A percentile compares a stretch with the other conserved stretches of the same genome.
Evolutionary conservation across 2,113 vertebrate species (phyloP).

Genomic region (Pelusios castaneus): DNA sequence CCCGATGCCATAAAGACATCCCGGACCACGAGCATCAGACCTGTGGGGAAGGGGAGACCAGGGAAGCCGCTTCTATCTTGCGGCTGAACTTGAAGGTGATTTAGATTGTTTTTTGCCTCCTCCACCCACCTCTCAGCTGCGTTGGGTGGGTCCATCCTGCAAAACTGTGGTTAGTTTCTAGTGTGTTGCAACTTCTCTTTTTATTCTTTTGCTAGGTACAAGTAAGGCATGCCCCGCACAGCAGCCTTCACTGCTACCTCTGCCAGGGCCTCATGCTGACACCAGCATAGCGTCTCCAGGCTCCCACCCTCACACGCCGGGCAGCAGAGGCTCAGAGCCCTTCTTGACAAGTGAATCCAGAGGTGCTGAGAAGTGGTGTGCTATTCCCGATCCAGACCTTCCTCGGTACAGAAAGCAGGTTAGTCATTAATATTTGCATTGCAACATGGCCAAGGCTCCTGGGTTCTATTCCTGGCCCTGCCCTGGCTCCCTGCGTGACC

Average conservation of each 20-base stretch:
- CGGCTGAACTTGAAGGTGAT: not conserved
- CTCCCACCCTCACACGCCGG: not conserved
- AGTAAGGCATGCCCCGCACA: not conserved
- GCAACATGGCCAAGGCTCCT: fast-evolving
- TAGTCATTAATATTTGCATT: fast-evolving
- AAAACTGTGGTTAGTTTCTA: conserved; percentile 22
- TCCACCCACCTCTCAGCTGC: not conserved
- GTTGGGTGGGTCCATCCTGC: conserved; percentile 58
- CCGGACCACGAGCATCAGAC: not conserved
- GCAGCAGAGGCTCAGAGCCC: not conserved
- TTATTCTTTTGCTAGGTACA: conserved; percentile 44
- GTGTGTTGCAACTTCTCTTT: conserved; percentile 63
- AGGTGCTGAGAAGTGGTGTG: fast-evolving
- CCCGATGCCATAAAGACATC: not conserved
- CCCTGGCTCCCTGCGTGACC: not conserved
- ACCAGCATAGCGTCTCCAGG: not conserved
- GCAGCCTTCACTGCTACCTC: not conserved
- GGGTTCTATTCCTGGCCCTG: not conserved
- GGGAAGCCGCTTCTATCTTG: not conserved
- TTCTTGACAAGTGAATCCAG: conserved; percentile 32
- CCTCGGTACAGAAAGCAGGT: fast-evolving
- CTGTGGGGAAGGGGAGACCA: not conserved
- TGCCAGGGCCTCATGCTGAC: not conserved
- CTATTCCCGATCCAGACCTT: not conserved
- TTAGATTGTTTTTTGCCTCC: not conserved